A percentile compares a stretch with the other conserved stretches of the same genome.
phyloP scores from a whole-genome alignment of 2,113 vertebrate species.

The Ancistrus triradiatus region DNA sequence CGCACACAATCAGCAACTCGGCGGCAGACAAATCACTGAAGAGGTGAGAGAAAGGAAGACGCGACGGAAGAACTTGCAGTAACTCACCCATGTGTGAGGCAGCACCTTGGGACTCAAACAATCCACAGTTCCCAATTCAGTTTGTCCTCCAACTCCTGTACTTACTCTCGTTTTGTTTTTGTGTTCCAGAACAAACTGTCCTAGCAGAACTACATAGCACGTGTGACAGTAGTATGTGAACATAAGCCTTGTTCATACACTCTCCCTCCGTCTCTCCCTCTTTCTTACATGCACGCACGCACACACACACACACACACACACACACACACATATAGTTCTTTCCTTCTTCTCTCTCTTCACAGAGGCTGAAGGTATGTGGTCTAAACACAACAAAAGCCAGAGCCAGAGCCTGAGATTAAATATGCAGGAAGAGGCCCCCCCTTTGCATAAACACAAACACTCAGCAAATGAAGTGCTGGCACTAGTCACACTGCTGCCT shows the following conservation, averaged over 20 bases:
- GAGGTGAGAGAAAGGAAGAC: neutral
- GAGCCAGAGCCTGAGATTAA: conserved; percentile 89
- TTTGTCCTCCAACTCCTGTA: conserved; percentile 7
- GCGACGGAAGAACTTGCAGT: neutral
- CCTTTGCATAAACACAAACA: conserved; percentile 99
- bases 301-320: too few species aligned
- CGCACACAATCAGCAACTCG: neutral
- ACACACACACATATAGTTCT: conserved; percentile 2
- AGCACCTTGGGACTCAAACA: conserved; percentile 12
- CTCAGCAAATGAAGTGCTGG: conserved; percentile 91
- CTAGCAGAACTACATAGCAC: conserved; percentile 6
- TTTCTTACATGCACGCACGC: too few species aligned
- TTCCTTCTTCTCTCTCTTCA: conserved; percentile 54
- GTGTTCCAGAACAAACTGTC: conserved; percentile 2
- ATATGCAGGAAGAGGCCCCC: conserved; percentile 93
- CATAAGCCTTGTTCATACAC: conserved; percentile 20
- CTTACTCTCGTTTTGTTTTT: conserved; percentile 14
- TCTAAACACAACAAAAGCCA: conserved; percentile 96
- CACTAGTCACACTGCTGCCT: conserved; percentile 75
- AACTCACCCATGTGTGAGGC: conserved; percentile 39
- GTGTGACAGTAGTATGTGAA: conserved; percentile 29
- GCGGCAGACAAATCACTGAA: neutral
- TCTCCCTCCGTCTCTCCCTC: neutral
- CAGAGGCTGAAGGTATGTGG: conserved; percentile 90
- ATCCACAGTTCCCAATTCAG: neutral